Evolutionary conservation across 2,113 vertebrate species (phyloP).

Genomic region (Sigmodon hispidus): DNA sequence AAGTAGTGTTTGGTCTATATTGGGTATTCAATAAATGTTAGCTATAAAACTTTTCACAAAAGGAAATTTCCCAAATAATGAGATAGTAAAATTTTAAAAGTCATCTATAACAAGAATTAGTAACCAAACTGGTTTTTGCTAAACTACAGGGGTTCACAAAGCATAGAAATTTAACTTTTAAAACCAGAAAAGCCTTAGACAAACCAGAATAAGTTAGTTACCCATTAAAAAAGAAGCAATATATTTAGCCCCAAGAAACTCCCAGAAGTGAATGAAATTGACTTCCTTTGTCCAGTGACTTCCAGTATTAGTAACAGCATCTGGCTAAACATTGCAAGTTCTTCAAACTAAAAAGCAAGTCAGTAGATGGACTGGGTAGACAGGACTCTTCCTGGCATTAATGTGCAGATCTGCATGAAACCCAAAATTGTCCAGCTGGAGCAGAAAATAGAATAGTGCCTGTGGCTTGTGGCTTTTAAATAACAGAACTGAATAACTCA

Average conservation of each 20-base stretch:
- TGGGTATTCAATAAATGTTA: conserved; percentile 11
- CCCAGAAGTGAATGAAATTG: neutral
- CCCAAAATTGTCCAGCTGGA: conserved; percentile 29
- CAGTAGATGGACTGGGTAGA: conserved; percentile 16
- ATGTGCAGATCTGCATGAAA: conserved; percentile 22
- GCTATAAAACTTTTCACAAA: conserved; percentile 1
- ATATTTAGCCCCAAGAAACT: conserved; percentile 47
- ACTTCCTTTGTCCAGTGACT: conserved; percentile 43
- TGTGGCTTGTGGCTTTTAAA: conserved; percentile 55
- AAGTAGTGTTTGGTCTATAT: neutral
- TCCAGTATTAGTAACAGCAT: conserved; percentile 59
- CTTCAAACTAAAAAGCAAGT: conserved; percentile 44
- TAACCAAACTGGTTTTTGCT: neutral
- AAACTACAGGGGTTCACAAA: neutral
- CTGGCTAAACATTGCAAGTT: conserved; percentile 45
- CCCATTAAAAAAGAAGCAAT: conserved; percentile 5
- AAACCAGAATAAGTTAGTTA: conserved; percentile 47
- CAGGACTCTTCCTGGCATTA: conserved; percentile 19
- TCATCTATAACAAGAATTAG: neutral
- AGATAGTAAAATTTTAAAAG: conserved; percentile 35
- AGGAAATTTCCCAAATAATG: conserved; percentile 14
- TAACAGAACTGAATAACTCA: neutral
- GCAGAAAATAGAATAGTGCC: conserved; percentile 45
- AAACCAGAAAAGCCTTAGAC: neutral
- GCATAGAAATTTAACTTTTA: conserved; percentile 18